Evolutionary conservation across 2,797 vertebrate species (phyloP).

Genomic region (Gobionotothen gibberifrons): DNA sequence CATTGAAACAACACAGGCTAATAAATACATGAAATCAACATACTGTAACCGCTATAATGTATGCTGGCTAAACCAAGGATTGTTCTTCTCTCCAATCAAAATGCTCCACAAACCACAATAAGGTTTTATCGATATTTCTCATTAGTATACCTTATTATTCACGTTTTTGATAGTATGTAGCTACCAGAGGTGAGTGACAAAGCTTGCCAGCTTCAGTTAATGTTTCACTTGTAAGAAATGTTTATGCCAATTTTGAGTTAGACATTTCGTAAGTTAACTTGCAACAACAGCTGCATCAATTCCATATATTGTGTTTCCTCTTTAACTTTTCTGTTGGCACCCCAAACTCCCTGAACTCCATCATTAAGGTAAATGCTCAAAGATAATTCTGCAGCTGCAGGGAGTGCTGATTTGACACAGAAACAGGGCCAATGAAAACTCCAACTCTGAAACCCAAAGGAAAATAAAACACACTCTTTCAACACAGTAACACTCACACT

Average conservation of each 20-base stretch:
- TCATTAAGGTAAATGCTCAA: conserved; percentile 31
- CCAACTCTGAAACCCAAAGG: conserved; percentile 33
- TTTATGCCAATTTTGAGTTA: neutral
- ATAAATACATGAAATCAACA: conserved; percentile 2
- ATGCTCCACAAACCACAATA: no score
- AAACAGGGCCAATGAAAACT: conserved; percentile 40
- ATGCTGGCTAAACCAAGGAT: conserved; percentile 1
- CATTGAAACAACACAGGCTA: conserved; percentile 14
- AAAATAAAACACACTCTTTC: conserved; percentile 43
- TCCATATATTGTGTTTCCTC: neutral
- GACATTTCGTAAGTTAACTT: neutral
- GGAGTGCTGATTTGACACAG: neutral
- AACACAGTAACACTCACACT: conserved; percentile 35
- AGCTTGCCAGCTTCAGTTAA: no score
- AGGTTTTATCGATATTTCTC: no score
- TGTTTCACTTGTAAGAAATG: neutral
- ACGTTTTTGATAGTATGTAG: neutral
- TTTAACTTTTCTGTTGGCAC: conserved; percentile 1
- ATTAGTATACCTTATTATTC: neutral
- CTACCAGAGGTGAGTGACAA: neutral
- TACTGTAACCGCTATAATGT: neutral
- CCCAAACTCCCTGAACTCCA: neutral
- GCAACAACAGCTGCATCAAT: neutral
- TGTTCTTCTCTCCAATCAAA: neutral
- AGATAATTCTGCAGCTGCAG: conserved; percentile 41